Evolutionary conservation across 2,797 vertebrate species (phyloP).

Genomic region (Gymnothorax reevesii): DNA sequence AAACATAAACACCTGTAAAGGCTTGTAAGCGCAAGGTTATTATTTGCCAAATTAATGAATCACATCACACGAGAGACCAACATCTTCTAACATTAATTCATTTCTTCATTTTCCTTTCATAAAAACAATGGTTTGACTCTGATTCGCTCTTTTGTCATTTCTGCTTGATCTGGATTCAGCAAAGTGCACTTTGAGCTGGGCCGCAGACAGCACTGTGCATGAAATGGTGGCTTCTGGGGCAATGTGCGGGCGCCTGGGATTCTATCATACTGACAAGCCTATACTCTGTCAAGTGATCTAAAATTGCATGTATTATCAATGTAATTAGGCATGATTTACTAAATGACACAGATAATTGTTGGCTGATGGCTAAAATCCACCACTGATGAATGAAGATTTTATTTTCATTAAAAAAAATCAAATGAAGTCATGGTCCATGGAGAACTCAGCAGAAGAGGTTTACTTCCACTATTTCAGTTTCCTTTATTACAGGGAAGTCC

Average conservation of each 20-base stretch:
- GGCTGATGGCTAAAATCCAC: background rate
- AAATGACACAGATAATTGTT: background rate
- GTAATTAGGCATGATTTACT: background rate
- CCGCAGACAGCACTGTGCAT: conserved; percentile 29
- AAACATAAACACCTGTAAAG: conserved; percentile 26
- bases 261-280: background rate
- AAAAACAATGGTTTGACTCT: conserved; percentile 48
- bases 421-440: background rate
- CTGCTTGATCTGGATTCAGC: conserved; percentile 32
- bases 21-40: background rate
- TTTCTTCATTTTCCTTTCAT: conserved; percentile 37
- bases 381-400: conserved; percentile 10
- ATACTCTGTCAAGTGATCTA: background rate
- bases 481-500: too few species aligned
- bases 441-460: background rate
- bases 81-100: conserved; percentile 36
- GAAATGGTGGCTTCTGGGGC: conserved; percentile 25
- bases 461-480: background rate
- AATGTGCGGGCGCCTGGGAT: background rate
- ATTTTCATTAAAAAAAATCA: conserved; percentile 29
- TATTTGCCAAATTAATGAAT: conserved; percentile 36
- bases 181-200: background rate
- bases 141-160: conserved; percentile 40
- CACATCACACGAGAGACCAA: conserved; percentile 44
- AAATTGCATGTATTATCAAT: background rate